These are phyloP conservation scores for Spheniscus humboldti DNA, from an alignment of 2,797 vertebrate genomes.

Conservation along the genomic window DNA sequence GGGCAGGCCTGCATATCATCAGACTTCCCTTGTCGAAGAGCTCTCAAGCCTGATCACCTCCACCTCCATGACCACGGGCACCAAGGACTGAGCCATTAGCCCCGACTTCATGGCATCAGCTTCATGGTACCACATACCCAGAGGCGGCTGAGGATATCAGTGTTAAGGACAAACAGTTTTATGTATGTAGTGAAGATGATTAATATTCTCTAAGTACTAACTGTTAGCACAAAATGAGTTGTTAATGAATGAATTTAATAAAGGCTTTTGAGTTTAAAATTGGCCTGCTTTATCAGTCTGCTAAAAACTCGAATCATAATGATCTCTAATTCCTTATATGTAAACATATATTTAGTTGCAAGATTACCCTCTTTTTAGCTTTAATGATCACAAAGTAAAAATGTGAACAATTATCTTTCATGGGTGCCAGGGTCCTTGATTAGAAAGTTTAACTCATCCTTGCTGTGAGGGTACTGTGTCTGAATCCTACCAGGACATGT, in stretches of 20 bases:
- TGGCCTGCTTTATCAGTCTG: neutral
- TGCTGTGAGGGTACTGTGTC: neutral
- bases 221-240: neutral
- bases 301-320: neutral
- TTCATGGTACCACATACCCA: neutral
- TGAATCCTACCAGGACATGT: neutral
- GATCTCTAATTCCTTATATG: neutral
- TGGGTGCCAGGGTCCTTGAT: neutral
- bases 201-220: neutral
- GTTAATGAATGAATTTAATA: slow-evolving; percentile 21
- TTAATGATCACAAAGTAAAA: neutral
- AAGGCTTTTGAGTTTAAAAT: slow-evolving; percentile 3
- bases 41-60: neutral
- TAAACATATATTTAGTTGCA: neutral
- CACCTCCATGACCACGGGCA: neutral
- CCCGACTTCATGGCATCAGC: neutral
- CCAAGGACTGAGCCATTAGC: neutral
- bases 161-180: neutral
- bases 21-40: neutral
- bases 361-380: neutral
- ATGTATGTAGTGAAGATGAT: neutral
- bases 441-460: neutral
- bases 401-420: neutral
- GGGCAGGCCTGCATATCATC: neutral
- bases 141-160: neutral